Base-by-base conservation (phyloP, 2,888 invertebrate species). In the Cantharis flavilabris region DNA sequence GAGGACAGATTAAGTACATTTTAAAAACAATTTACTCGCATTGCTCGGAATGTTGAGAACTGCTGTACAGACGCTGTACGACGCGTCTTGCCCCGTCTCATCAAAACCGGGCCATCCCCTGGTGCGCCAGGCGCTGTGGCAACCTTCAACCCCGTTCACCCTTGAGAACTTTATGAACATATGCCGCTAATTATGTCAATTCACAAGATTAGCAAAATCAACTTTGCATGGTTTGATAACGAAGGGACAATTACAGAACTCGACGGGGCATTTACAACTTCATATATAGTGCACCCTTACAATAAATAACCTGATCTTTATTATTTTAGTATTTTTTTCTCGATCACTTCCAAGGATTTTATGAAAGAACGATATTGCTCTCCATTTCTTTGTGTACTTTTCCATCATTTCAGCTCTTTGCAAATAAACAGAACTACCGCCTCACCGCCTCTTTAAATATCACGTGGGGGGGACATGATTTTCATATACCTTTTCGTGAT, bases 61-160 rank as follows among this genome's bases (percentile, higher is more conserved):
- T 75, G 26, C 78, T 78, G 78, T 28, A 73, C 70, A 78, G 75
- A 76, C 76, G 76, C 72, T 63, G 71, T 72, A 69, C 67, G 76
- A 71, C 72, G 71, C 77, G 77, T 75, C 77, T 76, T 75, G 69
- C 71, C 73, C 74, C 74, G 71, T 77, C 75, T 73, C 72, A 71
- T 75, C 78, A 73, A 49, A 49, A 78, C 73, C 71, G 76, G 78
- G 76, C 71, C 73, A 73, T 71, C 73, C 73, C 75, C 67, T 67
- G 73, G 78, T 73, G 73, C 78, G 78, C 73, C 76, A 69, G 73
- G 73, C 73, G 69, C 76, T 78, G 76, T 71, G 78, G 78, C 73
- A 78, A 73, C 78, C 76, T 78, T 78, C 75, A 70, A 77, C 75
- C 77, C 77, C 75, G 75, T 75, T 23, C 69, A 26, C 69, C 71